A percentile compares a stretch with the other conserved stretches of the same genome.
Evolutionary conservation across 2,888 invertebrate genomes (phyloP).

Genomic region (Caenorhabditis sulstoni): DNA sequence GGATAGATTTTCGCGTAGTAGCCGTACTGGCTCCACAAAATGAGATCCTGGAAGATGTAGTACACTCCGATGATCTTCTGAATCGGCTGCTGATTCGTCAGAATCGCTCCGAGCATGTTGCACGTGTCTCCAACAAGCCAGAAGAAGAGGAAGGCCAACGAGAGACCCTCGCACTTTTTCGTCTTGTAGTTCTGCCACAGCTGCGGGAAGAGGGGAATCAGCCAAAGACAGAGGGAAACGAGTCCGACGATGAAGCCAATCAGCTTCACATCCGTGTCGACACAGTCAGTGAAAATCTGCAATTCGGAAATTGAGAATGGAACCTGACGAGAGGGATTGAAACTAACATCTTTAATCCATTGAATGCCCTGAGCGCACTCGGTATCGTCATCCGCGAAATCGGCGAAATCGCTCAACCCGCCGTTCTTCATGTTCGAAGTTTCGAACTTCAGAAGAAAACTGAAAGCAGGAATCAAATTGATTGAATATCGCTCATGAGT

Average conservation of each 20-base stretch:
- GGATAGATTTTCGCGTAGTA: slow-evolving; percentile 73
- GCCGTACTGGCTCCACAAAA: slow-evolving; percentile 76
- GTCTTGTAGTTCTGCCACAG: slow-evolving; percentile 79
- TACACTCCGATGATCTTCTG: slow-evolving; percentile 80
- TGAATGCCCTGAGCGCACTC: slow-evolving; percentile 71
- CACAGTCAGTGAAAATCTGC: slow-evolving; percentile 73
- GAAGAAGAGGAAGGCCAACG: slow-evolving; percentile 81
- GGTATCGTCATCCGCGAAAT: slow-evolving; percentile 56
- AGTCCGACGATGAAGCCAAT: slow-evolving; percentile 83
- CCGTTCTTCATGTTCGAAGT: slow-evolving; percentile 63
- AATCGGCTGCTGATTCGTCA: slow-evolving; percentile 81
- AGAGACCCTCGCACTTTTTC: slow-evolving; percentile 81
- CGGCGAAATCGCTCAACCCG: slow-evolving; percentile 59
- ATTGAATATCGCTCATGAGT: too few relatives aligned
- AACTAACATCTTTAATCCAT: slow-evolving; percentile 72
- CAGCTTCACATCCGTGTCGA: slow-evolving; percentile 82
- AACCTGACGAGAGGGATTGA: background rate
- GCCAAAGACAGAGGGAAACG: slow-evolving; percentile 75
- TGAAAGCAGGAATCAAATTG: background rate
- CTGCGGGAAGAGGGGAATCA: slow-evolving; percentile 79
- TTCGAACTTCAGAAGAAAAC: background rate
- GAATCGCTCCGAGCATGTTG: slow-evolving; percentile 81
- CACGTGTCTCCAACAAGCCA: slow-evolving; percentile 82
- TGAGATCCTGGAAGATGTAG: slow-evolving; percentile 78
- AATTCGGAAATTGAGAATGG: slow-evolving; percentile 1